Evolutionary conservation across 2,888 invertebrate genomes (phyloP).

Genomic region (Sturmia bella): DNA sequence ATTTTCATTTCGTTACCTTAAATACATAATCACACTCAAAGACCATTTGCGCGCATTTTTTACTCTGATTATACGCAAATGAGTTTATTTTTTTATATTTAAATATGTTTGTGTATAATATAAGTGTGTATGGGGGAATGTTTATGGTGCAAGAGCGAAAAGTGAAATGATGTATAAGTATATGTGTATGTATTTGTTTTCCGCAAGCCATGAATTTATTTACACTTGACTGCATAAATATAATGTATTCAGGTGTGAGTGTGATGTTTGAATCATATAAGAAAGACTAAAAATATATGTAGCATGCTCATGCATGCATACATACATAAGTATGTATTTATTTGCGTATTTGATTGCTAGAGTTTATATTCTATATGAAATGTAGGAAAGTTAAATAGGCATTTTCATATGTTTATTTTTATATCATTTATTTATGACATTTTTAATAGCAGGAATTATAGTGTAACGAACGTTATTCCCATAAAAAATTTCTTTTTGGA

Average conservation of each 20-base stretch:
- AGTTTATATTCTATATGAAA: too few species aligned
- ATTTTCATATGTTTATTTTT: too few species aligned
- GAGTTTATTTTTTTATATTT: background rate
- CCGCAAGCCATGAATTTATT: slow-evolving; percentile 61
- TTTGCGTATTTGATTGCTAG: too few species aligned
- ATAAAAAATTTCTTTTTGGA: too few species aligned
- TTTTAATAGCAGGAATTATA: background rate
- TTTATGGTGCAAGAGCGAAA: background rate
- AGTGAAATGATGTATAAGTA: slow-evolving; percentile 4
- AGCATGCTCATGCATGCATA: background rate
- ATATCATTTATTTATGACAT: background rate
- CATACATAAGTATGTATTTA: background rate
- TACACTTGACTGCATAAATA: slow-evolving; percentile 63
- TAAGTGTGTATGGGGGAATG: too few species aligned
- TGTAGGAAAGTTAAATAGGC: too few species aligned
- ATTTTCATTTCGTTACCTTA: slow-evolving; percentile 47
- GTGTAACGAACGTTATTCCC: too few species aligned
- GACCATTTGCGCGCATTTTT: slow-evolving; percentile 28
- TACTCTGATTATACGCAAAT: background rate
- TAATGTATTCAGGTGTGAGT: background rate
- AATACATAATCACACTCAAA: slow-evolving; percentile 70
- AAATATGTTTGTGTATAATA: too few species aligned
- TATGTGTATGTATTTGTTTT: slow-evolving; percentile 10
- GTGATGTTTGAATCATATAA: background rate
- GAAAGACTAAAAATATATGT: too few species aligned